Evolutionary conservation across 1,140 invertebrate species (phyloP).

Genomic region (Bombus superbus): DNA sequence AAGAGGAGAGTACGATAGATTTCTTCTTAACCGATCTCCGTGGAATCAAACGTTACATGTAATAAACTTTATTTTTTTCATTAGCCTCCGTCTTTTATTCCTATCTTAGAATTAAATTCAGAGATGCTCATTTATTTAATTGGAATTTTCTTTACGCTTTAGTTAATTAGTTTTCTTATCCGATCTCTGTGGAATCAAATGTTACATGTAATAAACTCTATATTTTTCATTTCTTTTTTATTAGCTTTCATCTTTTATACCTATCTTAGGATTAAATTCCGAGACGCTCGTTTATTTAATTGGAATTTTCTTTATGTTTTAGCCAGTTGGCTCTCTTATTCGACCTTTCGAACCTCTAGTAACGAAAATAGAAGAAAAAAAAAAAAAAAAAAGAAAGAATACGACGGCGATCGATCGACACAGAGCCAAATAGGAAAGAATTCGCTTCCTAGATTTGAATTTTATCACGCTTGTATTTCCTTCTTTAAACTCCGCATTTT

Average conservation of each 20-base stretch:
- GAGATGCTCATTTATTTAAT: neutral
- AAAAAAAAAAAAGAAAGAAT: neutral
- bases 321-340: no score
- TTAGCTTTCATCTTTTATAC: neutral
- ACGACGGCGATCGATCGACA: neutral
- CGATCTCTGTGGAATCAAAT: no score
- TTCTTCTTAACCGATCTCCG: neutral
- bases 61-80: neutral
- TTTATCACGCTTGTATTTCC: neutral
- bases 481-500: neutral
- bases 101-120: neutral
- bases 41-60: neutral
- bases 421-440: neutral
- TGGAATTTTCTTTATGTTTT: neutral
- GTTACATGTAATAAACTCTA: neutral
- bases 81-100: neutral
- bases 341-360: no score
- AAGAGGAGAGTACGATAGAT: neutral
- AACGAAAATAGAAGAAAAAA: neutral
- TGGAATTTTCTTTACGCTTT: neutral
- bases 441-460: neutral
- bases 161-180: no score
- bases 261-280: neutral
- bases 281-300: neutral
- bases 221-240: neutral